Evolutionary conservation across 2,888 invertebrate species (phyloP).

Genomic region (Drosophila dives): DNA sequence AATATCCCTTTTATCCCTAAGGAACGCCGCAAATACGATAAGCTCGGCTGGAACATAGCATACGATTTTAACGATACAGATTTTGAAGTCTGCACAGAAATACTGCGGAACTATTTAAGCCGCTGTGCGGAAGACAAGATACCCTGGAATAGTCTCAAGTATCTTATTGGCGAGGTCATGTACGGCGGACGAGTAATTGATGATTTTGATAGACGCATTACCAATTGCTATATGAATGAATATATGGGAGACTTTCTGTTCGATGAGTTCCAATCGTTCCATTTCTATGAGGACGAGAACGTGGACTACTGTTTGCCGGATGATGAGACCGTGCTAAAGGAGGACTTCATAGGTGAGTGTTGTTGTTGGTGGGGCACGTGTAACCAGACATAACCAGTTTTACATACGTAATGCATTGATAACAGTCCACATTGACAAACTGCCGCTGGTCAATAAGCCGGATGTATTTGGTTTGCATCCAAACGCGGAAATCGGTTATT

Average conservation of each 20-base stretch:
- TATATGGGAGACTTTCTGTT: slow-evolving; percentile 98
- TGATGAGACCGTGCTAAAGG: slow-evolving; percentile 87
- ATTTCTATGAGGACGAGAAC: slow-evolving; percentile 91
- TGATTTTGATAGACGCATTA: slow-evolving; percentile 94
- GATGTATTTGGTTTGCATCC: slow-evolving; percentile 96
- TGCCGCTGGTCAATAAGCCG: slow-evolving; percentile 94
- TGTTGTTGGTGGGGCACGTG: background rate
- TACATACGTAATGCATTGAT: slow-evolving; percentile 62
- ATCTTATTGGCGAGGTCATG: slow-evolving; percentile 97
- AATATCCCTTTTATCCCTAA: slow-evolving; percentile 71
- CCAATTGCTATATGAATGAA: slow-evolving; percentile 95
- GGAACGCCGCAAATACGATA: slow-evolving; percentile 96
- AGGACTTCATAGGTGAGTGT: slow-evolving; percentile 89
- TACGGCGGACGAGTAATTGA: slow-evolving; percentile 97
- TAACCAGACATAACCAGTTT: slow-evolving; percentile 33
- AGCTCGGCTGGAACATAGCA: slow-evolving; percentile 97
- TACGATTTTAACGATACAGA: slow-evolving; percentile 98
- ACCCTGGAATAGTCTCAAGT: slow-evolving; percentile 96
- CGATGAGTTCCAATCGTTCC: slow-evolving; percentile 95
- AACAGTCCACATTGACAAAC: slow-evolving; percentile 90
- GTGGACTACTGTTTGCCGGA: slow-evolving; percentile 92
- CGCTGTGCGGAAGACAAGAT: slow-evolving; percentile 88
- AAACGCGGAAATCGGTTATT: slow-evolving; percentile 98
- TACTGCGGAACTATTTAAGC: slow-evolving; percentile 93
- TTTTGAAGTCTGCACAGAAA: slow-evolving; percentile 94